A percentile compares a stretch with the other conserved stretches of the same genome.
Evolutionary conservation across 2,113 vertebrate species (phyloP).

Genomic region (Lagopus leucura): DNA sequence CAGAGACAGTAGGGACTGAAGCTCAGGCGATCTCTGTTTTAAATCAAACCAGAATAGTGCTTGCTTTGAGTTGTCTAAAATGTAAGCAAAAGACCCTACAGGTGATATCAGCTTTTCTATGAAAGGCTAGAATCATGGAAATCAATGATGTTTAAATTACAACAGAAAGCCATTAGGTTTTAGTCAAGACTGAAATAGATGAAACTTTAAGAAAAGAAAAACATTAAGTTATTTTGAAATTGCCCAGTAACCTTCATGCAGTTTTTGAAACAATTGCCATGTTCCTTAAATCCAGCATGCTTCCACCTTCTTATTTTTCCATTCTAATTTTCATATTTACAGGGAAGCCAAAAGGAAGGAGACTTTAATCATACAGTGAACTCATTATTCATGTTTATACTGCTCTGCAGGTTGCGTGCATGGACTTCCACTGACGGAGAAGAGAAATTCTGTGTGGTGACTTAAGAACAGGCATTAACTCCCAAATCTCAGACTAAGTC

Average conservation of each 20-base stretch:
- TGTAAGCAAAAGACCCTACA: neutral
- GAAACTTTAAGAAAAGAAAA: neutral
- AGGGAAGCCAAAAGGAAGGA: neutral
- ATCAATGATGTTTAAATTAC: neutral
- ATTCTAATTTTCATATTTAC: neutral
- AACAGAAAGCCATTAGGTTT: neutral
- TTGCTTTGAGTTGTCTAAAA: neutral
- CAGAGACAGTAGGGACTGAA: neutral
- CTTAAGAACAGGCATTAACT: neutral
- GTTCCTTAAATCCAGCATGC: neutral
- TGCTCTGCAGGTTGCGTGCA: neutral
- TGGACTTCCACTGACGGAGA: neutral
- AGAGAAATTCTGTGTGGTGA: neutral
- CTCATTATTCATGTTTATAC: neutral
- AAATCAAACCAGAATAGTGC: neutral
- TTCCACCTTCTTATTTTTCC: neutral
- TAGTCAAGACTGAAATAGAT: neutral
- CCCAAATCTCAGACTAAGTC: neutral
- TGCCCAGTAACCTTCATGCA: neutral
- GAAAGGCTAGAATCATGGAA: conserved; percentile 21
- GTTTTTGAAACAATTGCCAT: neutral
- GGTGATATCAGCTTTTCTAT: neutral
- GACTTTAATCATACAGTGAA: neutral
- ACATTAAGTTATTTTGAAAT: neutral
- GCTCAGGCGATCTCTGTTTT: neutral